phyloP scores from a whole-genome alignment of 2,113 vertebrate species.

The Otolemur garnettii region DNA sequence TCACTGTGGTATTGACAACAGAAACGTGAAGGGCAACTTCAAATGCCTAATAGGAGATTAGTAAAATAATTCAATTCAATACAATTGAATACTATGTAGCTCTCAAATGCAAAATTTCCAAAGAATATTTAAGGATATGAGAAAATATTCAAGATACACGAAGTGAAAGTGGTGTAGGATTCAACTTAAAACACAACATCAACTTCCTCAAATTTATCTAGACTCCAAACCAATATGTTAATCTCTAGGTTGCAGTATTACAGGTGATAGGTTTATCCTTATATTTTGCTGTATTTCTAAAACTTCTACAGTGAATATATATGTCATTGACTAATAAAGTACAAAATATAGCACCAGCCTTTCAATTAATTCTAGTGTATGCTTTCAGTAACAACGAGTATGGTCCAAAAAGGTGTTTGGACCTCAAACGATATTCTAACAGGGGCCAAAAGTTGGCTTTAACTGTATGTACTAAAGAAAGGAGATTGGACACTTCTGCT shows the following conservation, averaged over 20 bases:
- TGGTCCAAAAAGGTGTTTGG: not conserved
- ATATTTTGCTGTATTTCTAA: constrained; percentile 16
- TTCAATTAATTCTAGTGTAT: constrained; percentile 51
- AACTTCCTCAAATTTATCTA: constrained; percentile 9
- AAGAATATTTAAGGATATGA: not conserved
- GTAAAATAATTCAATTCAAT: constrained; percentile 25
- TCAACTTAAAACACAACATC: not conserved
- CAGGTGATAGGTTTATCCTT: not conserved
- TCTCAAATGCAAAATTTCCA: not conserved
- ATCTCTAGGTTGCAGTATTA: not conserved
- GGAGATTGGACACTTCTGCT: not conserved
- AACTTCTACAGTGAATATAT: not conserved
- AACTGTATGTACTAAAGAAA: not conserved
- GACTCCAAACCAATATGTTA: not conserved
- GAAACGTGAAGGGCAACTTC: constrained; percentile 18
- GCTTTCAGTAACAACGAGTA: constrained; percentile 9
- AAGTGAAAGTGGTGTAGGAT: constrained; percentile 32
- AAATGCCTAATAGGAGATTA: not conserved
- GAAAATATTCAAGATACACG: not conserved
- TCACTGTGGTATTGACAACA: not conserved
- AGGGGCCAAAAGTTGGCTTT: constrained; percentile 28
- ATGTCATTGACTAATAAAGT: constrained; percentile 47
- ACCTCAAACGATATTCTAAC: constrained; percentile 25
- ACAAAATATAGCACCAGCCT: not conserved
- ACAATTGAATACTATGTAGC: not conserved